Conservation (phyloP, 2,113 vertebrate species). For the Gambusia affinis region DNA sequence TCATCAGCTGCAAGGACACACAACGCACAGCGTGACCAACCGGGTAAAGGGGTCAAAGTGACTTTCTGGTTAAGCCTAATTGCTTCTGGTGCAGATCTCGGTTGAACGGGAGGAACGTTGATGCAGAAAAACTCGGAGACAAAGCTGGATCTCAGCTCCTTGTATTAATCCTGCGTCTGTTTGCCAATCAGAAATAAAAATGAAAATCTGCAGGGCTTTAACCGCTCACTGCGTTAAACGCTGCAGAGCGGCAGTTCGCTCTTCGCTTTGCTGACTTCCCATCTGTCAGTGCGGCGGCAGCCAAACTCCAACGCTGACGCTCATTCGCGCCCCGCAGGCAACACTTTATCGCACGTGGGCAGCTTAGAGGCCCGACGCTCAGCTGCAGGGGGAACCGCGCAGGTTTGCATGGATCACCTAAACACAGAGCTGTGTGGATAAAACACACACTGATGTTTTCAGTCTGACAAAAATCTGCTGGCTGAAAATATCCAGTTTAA, state of each 20-base stretch:
- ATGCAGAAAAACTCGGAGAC: slow-evolving; percentile 20
- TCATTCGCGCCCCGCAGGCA: slow-evolving; percentile 54
- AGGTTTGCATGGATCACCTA: slow-evolving; percentile 23
- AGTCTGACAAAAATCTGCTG: slow-evolving; percentile 6
- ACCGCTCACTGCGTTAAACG: slow-evolving; percentile 49
- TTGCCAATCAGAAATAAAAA: slow-evolving; percentile 50
- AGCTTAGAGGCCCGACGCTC: slow-evolving; percentile 30
- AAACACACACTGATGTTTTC: slow-evolving; percentile 4
- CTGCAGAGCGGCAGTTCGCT: slow-evolving; percentile 47
- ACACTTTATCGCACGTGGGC: slow-evolving; percentile 16
- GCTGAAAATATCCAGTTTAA: neutral
- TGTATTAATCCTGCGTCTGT: slow-evolving; percentile 27
- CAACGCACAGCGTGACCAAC: slow-evolving; percentile 23
- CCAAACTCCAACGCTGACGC: slow-evolving; percentile 50
- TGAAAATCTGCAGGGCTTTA: slow-evolving; percentile 61
- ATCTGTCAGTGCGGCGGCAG: slow-evolving; percentile 58
- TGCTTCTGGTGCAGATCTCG: slow-evolving; percentile 29
- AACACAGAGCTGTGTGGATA: neutral
- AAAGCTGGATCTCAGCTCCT: slow-evolving; percentile 20
- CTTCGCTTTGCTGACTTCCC: slow-evolving; percentile 55
- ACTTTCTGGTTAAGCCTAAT: slow-evolving; percentile 53
- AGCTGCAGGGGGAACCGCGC: slow-evolving; percentile 30
- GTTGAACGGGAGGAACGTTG: slow-evolving; percentile 23
- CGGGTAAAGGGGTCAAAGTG: slow-evolving; percentile 22
- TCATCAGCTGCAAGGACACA: slow-evolving; percentile 90